Evolutionary conservation across 1,140 invertebrate species (phyloP).

Genomic region (Pachyrhynchus sulphureomaculatus): DNA sequence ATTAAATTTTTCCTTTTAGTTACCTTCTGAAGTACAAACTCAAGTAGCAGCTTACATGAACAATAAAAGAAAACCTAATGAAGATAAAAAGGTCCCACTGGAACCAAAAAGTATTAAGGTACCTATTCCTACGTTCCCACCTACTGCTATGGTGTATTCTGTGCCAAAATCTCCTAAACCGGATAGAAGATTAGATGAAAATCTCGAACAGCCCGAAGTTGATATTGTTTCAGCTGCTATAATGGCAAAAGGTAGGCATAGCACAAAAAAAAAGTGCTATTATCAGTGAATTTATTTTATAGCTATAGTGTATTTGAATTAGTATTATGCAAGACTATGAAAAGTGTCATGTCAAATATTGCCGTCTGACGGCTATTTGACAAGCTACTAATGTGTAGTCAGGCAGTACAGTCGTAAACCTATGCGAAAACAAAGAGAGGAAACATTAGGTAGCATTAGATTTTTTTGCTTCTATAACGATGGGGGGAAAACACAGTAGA

Average conservation of each 20-base stretch:
- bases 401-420: too few relatives aligned
- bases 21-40: constrained; percentile 87
- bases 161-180: constrained; percentile 56
- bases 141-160: constrained; percentile 86
- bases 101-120: constrained; percentile 74
- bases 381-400: too few relatives aligned
- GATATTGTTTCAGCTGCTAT: constrained; percentile 89
- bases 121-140: constrained; percentile 81
- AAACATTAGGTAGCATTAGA: too few relatives aligned
- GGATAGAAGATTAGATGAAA: constrained; percentile 40
- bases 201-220: constrained; percentile 51
- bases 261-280: not conserved
- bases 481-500: too few relatives aligned
- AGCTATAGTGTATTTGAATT: not conserved
- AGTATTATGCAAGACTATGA: too few relatives aligned
- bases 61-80: constrained; percentile 64
- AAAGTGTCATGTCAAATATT: too few relatives aligned
- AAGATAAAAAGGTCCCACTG: constrained; percentile 44
- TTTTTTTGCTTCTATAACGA: too few relatives aligned
- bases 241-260: constrained; percentile 72
- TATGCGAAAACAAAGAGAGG: too few relatives aligned
- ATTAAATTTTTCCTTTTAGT: too few relatives aligned
- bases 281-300: constrained; percentile 53
- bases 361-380: too few relatives aligned
- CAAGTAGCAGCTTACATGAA: constrained; percentile 79